Percentiles rank a stretch among this genome's conserved stretches.
Evolutionary conservation across 2,888 invertebrate species (phyloP).

Genomic region (Xanthorhoe designata): DNA sequence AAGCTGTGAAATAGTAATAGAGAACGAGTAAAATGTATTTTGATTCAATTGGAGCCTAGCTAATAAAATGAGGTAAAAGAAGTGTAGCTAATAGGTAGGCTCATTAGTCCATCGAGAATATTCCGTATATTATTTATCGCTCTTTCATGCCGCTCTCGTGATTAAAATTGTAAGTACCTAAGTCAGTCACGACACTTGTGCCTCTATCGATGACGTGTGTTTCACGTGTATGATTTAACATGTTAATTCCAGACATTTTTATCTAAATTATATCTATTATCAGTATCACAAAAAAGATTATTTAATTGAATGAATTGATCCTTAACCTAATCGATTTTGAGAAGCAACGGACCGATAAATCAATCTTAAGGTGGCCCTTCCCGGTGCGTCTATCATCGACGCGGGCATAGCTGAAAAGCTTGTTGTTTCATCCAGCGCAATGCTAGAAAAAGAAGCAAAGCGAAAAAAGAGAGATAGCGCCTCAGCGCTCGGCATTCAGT

Average conservation of each 20-base stretch:
- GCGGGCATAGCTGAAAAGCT: too few relatives aligned
- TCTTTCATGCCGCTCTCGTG: constrained; percentile 5
- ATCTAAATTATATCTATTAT: background rate
- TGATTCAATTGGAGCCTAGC: background rate
- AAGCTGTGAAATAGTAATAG: background rate
- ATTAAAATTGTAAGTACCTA: constrained; percentile 1
- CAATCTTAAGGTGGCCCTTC: too few relatives aligned
- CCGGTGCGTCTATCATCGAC: too few relatives aligned
- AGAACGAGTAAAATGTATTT: background rate
- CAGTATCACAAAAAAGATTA: background rate
- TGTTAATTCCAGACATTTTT: constrained; percentile 20
- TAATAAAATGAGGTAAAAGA: background rate
- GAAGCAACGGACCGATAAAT: background rate
- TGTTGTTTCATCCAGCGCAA: too few relatives aligned
- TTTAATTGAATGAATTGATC: background rate
- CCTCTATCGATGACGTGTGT: constrained; percentile 13
- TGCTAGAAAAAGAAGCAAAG: too few relatives aligned
- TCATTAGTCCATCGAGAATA: constrained; percentile 4
- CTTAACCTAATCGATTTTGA: background rate
- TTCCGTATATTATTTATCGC: constrained; percentile 4
- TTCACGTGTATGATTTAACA: background rate
- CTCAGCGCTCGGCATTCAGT: too few relatives aligned
- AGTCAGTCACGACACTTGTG: constrained; percentile 6
- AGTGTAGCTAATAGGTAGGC: background rate
- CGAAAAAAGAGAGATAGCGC: too few relatives aligned